Conservation (phyloP, 2,888 invertebrate species). For the Ariolimax columbianus region DNA sequence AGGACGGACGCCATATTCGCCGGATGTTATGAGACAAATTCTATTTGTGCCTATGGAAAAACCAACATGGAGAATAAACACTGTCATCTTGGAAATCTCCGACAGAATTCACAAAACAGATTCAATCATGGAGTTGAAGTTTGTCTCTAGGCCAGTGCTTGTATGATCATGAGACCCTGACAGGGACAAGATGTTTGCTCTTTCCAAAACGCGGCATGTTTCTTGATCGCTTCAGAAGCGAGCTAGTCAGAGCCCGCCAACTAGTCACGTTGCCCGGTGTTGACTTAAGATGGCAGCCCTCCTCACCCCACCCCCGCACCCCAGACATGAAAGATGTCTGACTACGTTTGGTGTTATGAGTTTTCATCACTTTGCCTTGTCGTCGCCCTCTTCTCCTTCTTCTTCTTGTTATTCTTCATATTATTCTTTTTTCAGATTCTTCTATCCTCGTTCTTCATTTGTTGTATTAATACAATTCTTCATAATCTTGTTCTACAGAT, state of each 20-base stretch:
- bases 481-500: neutral
- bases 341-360: neutral
- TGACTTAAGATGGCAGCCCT: constrained; percentile 35
- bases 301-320: too few relatives aligned
- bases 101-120: constrained; percentile 44
- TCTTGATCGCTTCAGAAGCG: constrained; percentile 42
- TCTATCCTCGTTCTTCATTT: neutral
- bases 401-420: neutral
- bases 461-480: too few relatives aligned
- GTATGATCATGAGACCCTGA: neutral
- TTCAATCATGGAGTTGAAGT: constrained; percentile 37
- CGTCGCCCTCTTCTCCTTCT: neutral
- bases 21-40: constrained; percentile 46
- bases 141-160: constrained; percentile 28
- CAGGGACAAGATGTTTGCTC: constrained; percentile 30
- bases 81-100: constrained; percentile 42
- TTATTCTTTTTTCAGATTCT: neutral
- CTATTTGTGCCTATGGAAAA: constrained; percentile 46
- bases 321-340: too few relatives aligned
- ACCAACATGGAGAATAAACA: constrained; percentile 38
- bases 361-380: neutral
- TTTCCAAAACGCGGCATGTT: constrained; percentile 49
- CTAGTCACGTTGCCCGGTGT: constrained; percentile 44
- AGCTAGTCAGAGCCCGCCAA: constrained; percentile 34
- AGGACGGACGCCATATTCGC: constrained; percentile 46